These are phyloP conservation scores for Scaptomyza polygonia DNA, from an alignment of 2,888 invertebrate genomes.

Conservation along the genomic window DNA sequence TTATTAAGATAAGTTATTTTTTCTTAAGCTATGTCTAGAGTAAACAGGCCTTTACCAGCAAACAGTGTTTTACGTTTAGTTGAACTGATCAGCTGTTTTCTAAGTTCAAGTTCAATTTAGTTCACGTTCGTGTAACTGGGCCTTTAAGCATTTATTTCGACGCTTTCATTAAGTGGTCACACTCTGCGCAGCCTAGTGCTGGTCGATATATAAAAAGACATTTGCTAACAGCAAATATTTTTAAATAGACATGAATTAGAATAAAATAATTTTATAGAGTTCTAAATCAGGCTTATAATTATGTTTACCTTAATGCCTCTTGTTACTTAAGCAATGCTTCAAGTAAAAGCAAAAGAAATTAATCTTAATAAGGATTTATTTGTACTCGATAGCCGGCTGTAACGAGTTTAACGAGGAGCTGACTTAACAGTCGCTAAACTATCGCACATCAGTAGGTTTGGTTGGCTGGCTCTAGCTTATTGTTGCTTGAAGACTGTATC, in stretches of 20 bases:
- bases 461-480: slow-evolving; percentile 54
- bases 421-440: slow-evolving; percentile 38
- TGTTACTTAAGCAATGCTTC: background rate
- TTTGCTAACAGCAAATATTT: background rate
- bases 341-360: background rate
- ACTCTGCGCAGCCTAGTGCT: slow-evolving; percentile 14
- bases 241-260: background rate
- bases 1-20: no score
- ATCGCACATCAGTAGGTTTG: slow-evolving; percentile 54
- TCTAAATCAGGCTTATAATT: background rate
- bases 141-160: no score
- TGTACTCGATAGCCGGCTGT: slow-evolving; percentile 22
- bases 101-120: no score
- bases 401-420: slow-evolving; percentile 19
- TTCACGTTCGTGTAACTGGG: no score
- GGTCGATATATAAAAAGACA: slow-evolving; percentile 9
- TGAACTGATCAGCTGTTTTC: no score
- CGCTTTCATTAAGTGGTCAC: slow-evolving; percentile 7
- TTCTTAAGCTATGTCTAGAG: no score
- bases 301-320: background rate
- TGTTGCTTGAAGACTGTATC: slow-evolving; percentile 62
- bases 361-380: background rate
- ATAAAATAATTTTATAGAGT: background rate
- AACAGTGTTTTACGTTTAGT: no score
- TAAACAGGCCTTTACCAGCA: no score